These are phyloP conservation scores for Crematogaster levior DNA, from an alignment of 2,888 invertebrate genomes.

Conservation along the genomic window DNA sequence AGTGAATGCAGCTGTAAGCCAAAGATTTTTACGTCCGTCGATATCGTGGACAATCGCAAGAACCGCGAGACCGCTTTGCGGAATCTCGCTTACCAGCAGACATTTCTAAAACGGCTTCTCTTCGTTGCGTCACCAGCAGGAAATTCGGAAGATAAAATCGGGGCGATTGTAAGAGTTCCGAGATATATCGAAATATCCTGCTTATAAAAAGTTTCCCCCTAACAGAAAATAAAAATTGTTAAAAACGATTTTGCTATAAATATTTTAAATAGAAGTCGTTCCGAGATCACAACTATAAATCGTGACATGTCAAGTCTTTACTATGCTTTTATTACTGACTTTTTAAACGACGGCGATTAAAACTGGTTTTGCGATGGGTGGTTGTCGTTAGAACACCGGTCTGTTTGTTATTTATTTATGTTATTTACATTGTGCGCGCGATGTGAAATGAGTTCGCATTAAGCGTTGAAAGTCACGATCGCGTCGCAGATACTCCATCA, in stretches of 20 bases:
- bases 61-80: constrained; percentile 30
- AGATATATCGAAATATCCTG: constrained; percentile 16
- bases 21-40: constrained; percentile 37
- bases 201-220: constrained; percentile 5
- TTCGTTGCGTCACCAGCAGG: constrained; percentile 6
- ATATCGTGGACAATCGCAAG: constrained; percentile 35
- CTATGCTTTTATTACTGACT: background rate
- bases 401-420: constrained; percentile 3
- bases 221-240: constrained; percentile 3
- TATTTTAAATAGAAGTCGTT: background rate
- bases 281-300: background rate
- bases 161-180: background rate
- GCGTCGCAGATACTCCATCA: constrained; percentile 1
- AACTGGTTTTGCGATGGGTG: background rate
- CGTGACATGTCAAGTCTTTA: background rate
- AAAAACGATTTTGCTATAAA: constrained; percentile 1
- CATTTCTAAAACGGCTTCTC: constrained; percentile 26
- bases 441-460: background rate
- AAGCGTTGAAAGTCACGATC: constrained; percentile 26
- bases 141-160: constrained; percentile 32
- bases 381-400: background rate
- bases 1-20: constrained; percentile 24
- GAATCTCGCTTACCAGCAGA: constrained; percentile 36
- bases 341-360: constrained; percentile 26
- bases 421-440: constrained; percentile 17